Conservation (phyloP, 2,797 vertebrate species). For the Melanotaenia pygmaea region DNA sequence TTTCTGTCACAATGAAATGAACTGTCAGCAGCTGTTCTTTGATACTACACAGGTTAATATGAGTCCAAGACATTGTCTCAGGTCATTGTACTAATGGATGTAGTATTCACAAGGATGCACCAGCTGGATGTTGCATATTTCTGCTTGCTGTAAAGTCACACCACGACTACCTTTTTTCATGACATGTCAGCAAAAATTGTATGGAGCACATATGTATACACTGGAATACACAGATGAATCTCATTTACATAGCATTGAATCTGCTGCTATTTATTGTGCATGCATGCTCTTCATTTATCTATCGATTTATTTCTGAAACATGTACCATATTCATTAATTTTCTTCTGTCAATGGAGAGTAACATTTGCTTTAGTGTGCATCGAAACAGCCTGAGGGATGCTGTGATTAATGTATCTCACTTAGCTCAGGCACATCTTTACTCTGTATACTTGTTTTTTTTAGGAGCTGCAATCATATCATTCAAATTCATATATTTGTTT, state of each 20-base stretch:
- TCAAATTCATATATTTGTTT: conserved; percentile 68
- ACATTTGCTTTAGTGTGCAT: conserved; percentile 68
- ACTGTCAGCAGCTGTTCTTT: conserved; percentile 65
- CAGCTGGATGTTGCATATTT: conserved; percentile 28
- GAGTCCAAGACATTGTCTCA: conserved; percentile 58
- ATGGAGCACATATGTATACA: background rate
- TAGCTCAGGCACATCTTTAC: conserved; percentile 54
- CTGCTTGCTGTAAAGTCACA: conserved; percentile 24
- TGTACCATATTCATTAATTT: conserved; percentile 59
- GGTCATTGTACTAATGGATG: conserved; percentile 35
- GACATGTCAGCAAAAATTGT: background rate
- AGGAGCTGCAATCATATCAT: conserved; percentile 54
- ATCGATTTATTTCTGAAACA: conserved; percentile 53
- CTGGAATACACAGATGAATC: conserved; percentile 9
- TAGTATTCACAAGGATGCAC: conserved; percentile 32
- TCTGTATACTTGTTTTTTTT: conserved; percentile 53
- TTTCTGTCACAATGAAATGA: conserved; percentile 68
- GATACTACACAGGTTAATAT: conserved; percentile 67
- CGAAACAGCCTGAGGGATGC: conserved; percentile 51
- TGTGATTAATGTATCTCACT: conserved; percentile 74
- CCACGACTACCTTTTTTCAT: background rate
- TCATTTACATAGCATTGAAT: conserved; percentile 22
- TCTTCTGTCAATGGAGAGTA: conserved; percentile 63
- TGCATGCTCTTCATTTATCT: conserved; percentile 38
- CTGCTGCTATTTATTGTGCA: conserved; percentile 22